Base-by-base conservation (phyloP, 1,140 invertebrate genomes). In the Trachymyrmex septentrionalis region DNA sequence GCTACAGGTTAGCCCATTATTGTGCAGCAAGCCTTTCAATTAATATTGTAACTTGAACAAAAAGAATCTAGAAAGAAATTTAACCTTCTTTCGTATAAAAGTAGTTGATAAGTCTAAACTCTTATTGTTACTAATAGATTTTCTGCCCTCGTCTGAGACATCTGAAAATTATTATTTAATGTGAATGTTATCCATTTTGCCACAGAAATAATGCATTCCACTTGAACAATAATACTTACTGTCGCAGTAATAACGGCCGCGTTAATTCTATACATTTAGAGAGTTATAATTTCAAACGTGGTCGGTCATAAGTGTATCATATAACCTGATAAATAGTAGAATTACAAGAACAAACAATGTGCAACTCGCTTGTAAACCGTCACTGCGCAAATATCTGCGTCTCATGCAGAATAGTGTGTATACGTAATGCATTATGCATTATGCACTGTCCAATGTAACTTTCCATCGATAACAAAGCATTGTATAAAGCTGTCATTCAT, bases 291-390 rank as follows among this genome's bases (percentile, higher is more conserved):
- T 59, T 73, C 67, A 10, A 44, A 59, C 16, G 38, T 48, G 38
- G 64, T 19, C 6, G 69, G 50, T 38, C 57, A 57, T 75, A 84
- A 84, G 27, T 84, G 38, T 84, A 73, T 73, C 55, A 27, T 53
- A 19, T 27, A 84, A 61, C 38, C 38, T 12, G 80, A 57, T 30
- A 84, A 84, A 75, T 30, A 84, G 69, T 75, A 75, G 69, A 84
- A 75, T 84, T 84, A 73, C 80, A 84, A 75, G 80, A 84, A 61
- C 80, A 84, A 84, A 73, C 69, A 73, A 84, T 50, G n/a, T 75
- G 21, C 55, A 61, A 84, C 53, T 61, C 55, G 57, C 80, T 73
- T 84, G 69, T 73, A 75, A 82, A 38, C 67, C 80, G 80, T 84
- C 80, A 84, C 69, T 73, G 9, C 12, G 24, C 80, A 73, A 84